Base-by-base conservation (phyloP, 1,140 invertebrate species). In the Brachionus angularis region DNA sequence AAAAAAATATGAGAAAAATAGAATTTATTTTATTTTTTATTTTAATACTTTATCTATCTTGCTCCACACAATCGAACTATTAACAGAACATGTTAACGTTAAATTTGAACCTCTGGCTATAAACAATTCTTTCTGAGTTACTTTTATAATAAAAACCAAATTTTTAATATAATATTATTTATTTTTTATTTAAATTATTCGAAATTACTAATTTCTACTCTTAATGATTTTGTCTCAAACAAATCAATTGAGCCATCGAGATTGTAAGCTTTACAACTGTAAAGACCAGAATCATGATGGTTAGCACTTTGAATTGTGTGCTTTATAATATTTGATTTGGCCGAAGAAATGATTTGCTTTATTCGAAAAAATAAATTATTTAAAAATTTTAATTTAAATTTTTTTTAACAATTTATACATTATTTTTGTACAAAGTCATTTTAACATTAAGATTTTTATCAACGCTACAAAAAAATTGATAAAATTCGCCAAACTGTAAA, bases 141-240 rank as follows among this genome's bases (percentile, higher is more conserved):
- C 53, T 58, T 23, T 39, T 25, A 58, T 39, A 21, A 21, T 39
- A 36, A 34, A 34, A 8, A n/a, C n/a, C n/a, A n/a, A n/a, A n/a
- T n/a, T n/a, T n/a, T n/a, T n/a, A n/a, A n/a, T n/a, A n/a, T n/a
- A n/a, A n/a, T n/a, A n/a, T n/a, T n/a, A n/a, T n/a, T n/a, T n/a
- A n/a, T n/a, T n/a, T n/a, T n/a, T 55, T 34, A 53, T 33, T n/a
- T 8, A 55, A 55, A 58, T 42, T 42, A n/a, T 42, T 42, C 39
- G 16, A 5, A 42, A 53, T 18, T 58, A 58, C 53, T 14, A 23
- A 58, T 39, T 12, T 39, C 34, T 18, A 58, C 39, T 23, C 39
- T 39, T 23, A 58, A 12, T 3, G 16, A 39, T 23, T 36, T 58
- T 58, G 50, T 1, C 16, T 58, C 12, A 34, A 23, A 23, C 18